These are phyloP conservation scores for Neocrepidodera transversa DNA, from an alignment of 2,888 invertebrate species.

Conservation along the genomic window DNA sequence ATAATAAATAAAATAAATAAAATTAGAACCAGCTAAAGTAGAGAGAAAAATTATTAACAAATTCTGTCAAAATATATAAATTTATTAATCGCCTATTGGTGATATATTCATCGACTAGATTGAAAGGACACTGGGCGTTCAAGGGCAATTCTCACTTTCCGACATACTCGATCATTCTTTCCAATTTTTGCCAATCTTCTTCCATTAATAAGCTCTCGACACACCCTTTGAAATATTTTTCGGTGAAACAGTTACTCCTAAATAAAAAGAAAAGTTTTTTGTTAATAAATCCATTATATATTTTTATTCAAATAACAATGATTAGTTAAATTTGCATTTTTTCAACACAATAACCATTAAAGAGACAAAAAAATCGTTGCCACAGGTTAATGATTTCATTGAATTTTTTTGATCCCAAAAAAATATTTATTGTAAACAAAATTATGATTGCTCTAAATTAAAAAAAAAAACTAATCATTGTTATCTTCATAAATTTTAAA, in stretches of 20 bases:
- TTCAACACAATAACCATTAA: too few species aligned
- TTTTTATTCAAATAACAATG: neutral
- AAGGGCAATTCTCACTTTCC: constrained; percentile 61
- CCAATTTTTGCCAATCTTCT: constrained; percentile 79
- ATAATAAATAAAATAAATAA: constrained; percentile 37
- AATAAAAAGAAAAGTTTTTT: constrained; percentile 49
- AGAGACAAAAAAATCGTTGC: too few species aligned
- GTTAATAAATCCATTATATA: constrained; percentile 19
- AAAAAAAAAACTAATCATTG: too few species aligned
- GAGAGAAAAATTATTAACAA: constrained; percentile 44
- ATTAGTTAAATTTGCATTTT: neutral
- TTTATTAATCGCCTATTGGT: constrained; percentile 52
- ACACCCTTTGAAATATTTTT: constrained; percentile 82
- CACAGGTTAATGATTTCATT: too few species aligned
- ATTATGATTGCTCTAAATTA: too few species aligned
- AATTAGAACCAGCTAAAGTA: constrained; percentile 41
- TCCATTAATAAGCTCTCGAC: constrained; percentile 78
- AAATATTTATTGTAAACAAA: too few species aligned
- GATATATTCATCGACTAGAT: constrained; percentile 53
- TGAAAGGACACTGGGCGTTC: constrained; percentile 51
- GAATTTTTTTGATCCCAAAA: too few species aligned
- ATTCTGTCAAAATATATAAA: constrained; percentile 50
- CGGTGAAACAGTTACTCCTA: constrained; percentile 82
- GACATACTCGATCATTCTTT: constrained; percentile 81
- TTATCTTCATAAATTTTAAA: too few species aligned